Base-by-base conservation (phyloP, 2,797 vertebrate species). In the Phoxinus dragarum region DNA sequence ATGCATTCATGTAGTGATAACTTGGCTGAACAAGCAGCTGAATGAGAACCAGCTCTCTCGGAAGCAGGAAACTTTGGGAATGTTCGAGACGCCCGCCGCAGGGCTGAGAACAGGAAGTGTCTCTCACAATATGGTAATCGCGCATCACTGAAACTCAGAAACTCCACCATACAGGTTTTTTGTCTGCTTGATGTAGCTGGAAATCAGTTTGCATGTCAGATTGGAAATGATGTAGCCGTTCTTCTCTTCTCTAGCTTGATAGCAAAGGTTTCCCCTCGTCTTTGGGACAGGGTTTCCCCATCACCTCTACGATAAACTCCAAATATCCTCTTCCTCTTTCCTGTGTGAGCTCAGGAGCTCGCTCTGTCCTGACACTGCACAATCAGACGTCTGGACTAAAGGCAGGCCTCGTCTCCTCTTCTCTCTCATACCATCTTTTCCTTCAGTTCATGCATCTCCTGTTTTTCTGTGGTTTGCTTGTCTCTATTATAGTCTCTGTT, bases 21-120 rank as follows among this genome's bases (percentile, higher is more conserved):
- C 91, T 0, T 99, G 97, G 98, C 92, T 99, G 64, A 99, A 99
- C 92, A 99, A 97, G 91, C 97, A 99, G 92, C 93, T 99, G 56
- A 99, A 98, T 93, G 98, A 99, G 85, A 95, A 95, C 89, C 97
- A 98, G 90, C 89, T 97, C 80, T 87, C 86, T 77, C 96, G 94
- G 90, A 96, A 94, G 83, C 91, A 91, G 3, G 93, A 93, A 82
- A n/a, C 84, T 16, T n/a, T 89, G 82, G 96, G 95, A n/a, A 8
- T 88, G 76, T 87, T 94, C 27, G 81, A 94, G 16, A 92, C 91
- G 5, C 91, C 94, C 8, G 91, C 89, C 11, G 68, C 83, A 17
- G 91, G 89, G 47, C 87, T 90, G 2, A 95, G 95, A 94, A 92
- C 94, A 88, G 90, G 92, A 11, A 5, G 89, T 67, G 92, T 93